Conservation (phyloP, 1,140 invertebrate species). For the Zaprionus lachaisei region DNA sequence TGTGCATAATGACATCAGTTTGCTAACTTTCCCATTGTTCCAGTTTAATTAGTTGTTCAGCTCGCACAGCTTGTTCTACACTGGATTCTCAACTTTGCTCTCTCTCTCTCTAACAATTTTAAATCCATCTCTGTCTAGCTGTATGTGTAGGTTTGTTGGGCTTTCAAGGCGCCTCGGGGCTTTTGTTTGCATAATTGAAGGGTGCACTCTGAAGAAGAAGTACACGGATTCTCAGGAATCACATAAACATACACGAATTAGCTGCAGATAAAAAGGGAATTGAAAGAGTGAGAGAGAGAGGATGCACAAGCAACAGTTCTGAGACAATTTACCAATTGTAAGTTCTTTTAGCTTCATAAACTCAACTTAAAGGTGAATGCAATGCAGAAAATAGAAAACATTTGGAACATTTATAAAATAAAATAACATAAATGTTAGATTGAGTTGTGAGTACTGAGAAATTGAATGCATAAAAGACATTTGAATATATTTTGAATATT, state of each 20-base stretch:
- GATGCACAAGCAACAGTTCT: neutral
- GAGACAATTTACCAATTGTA: neutral
- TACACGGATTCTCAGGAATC: conserved; percentile 18
- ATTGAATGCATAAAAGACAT: too few relatives aligned
- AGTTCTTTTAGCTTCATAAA: too few relatives aligned
- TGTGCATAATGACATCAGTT: conserved; percentile 72
- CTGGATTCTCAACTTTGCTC: conserved; percentile 23
- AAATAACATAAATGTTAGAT: too few relatives aligned
- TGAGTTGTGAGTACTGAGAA: too few relatives aligned
- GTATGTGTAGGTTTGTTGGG: conserved; percentile 6
- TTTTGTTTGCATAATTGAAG: conserved; percentile 52
- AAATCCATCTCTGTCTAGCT: conserved; percentile 19
- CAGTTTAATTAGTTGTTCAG: conserved; percentile 79
- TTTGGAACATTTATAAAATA: too few relatives aligned
- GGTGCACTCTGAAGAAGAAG: conserved; percentile 20
- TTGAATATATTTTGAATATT: too few relatives aligned
- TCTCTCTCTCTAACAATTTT: conserved; percentile 6
- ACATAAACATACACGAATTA: conserved; percentile 38
- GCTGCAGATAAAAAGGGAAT: conserved; percentile 1
- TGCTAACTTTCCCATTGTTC: conserved; percentile 76
- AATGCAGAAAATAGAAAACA: too few relatives aligned
- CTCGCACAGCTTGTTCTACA: conserved; percentile 30
- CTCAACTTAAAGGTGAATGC: too few relatives aligned
- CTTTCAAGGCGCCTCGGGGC: conserved; percentile 36
- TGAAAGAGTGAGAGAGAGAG: neutral